phyloP scores from a whole-genome alignment of 2,113 vertebrate genomes.

The Stegastes partitus region DNA sequence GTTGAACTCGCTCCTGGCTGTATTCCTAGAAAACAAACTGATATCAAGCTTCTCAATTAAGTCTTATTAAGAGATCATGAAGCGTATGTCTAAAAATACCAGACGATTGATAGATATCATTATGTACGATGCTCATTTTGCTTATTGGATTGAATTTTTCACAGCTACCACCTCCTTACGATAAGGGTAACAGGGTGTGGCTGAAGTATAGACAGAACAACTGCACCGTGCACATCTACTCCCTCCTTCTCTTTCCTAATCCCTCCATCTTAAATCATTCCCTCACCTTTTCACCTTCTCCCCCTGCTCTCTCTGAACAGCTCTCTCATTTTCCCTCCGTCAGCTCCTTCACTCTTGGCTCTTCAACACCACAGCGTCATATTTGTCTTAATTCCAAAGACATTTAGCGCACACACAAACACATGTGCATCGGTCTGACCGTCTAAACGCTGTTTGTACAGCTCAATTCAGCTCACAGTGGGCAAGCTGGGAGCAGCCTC shows the following conservation, averaged over 20 bases:
- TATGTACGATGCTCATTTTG: too few relatives aligned
- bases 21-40: too few relatives aligned
- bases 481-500: constrained; percentile 69
- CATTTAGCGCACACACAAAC: constrained; percentile 2
- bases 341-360: constrained; percentile 3
- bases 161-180: too few relatives aligned
- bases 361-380: constrained; percentile 7
- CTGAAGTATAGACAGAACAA: neutral
- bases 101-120: too few relatives aligned
- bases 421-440: constrained; percentile 11
- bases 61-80: too few relatives aligned
- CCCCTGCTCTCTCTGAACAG: neutral
- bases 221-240: neutral
- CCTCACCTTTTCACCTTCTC: constrained; percentile 7
- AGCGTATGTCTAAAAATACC: too few relatives aligned
- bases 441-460: constrained; percentile 57
- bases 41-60: too few relatives aligned
- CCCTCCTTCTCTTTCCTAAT: neutral
- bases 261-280: constrained; percentile 1
- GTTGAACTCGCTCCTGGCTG: too few relatives aligned
- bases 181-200: neutral
- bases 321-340: neutral
- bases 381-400: constrained; percentile 46
- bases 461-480: constrained; percentile 68
- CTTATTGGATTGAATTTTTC: too few relatives aligned